Conservation (phyloP, 2,888 invertebrate genomes). For the Uropetala carovei region DNA sequence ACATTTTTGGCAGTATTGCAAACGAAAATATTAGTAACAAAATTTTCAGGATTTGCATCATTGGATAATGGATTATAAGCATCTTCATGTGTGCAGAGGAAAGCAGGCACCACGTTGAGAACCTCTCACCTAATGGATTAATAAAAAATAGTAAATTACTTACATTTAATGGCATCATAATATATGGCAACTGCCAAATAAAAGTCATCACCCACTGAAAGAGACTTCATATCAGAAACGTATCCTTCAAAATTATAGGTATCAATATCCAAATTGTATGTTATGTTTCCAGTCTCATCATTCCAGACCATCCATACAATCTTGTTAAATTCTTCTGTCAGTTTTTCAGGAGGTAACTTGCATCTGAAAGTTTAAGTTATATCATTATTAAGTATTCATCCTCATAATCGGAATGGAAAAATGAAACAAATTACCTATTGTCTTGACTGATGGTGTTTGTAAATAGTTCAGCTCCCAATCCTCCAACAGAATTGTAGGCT, state of each 20-base stretch:
- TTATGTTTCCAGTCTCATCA: slow-evolving; percentile 22
- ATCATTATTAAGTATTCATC: not conserved
- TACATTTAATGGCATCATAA: slow-evolving; percentile 69
- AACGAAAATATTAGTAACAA: too few species aligned
- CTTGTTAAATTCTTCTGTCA: not conserved
- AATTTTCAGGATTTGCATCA: too few species aligned
- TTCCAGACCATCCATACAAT: not conserved
- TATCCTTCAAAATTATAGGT: slow-evolving; percentile 27
- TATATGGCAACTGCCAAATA: slow-evolving; percentile 71
- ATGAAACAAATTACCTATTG: slow-evolving; percentile 65
- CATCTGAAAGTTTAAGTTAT: not conserved
- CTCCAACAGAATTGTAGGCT: slow-evolving; percentile 69
- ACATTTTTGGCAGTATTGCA: too few species aligned
- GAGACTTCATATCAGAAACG: not conserved
- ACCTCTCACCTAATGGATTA: too few species aligned
- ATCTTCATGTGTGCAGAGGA: too few species aligned
- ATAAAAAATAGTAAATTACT: not conserved
- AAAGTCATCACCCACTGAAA: slow-evolving; percentile 68
- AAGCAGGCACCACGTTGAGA: too few species aligned
- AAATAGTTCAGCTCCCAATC: slow-evolving; percentile 69
- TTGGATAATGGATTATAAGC: too few species aligned
- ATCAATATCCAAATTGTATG: not conserved
- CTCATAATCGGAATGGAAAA: not conserved
- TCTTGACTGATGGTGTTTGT: slow-evolving; percentile 70
- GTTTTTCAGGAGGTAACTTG: not conserved